Evolutionary conservation across 2,888 invertebrate species (phyloP).

Genomic region (Nomada ferruginata): DNA sequence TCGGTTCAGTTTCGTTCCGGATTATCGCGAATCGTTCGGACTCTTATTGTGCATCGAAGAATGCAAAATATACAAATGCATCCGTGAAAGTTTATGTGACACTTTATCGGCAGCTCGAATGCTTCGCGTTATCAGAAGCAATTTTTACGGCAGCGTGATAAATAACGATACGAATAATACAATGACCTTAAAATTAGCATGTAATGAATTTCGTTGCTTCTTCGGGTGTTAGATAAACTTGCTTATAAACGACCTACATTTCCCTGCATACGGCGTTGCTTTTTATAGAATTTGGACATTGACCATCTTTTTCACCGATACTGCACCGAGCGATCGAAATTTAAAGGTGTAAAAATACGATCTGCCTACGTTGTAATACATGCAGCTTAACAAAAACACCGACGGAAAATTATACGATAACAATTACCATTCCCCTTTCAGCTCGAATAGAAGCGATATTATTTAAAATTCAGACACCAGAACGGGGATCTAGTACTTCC

Average conservation of each 20-base stretch:
- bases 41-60: background rate
- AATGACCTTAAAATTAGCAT: background rate
- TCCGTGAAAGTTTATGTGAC: conserved; percentile 18
- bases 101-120: conserved; percentile 1
- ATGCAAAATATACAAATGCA: background rate
- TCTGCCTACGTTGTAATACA: no score
- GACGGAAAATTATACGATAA: background rate
- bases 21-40: background rate
- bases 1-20: background rate
- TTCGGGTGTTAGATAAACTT: background rate
- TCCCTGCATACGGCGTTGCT: background rate
- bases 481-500: background rate
- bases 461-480: conserved; percentile 3
- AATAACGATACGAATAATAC: conserved; percentile 1
- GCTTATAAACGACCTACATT: background rate
- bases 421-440: background rate
- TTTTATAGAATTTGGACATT: background rate
- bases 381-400: background rate
- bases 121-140: background rate
- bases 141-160: background rate
- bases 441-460: no score
- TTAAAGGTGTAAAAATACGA: no score
- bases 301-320: background rate
- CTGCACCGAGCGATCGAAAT: background rate
- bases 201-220: background rate